Evolutionary conservation across 2,797 vertebrate genomes (phyloP).

Genomic region (Sitta carolinensis): DNA sequence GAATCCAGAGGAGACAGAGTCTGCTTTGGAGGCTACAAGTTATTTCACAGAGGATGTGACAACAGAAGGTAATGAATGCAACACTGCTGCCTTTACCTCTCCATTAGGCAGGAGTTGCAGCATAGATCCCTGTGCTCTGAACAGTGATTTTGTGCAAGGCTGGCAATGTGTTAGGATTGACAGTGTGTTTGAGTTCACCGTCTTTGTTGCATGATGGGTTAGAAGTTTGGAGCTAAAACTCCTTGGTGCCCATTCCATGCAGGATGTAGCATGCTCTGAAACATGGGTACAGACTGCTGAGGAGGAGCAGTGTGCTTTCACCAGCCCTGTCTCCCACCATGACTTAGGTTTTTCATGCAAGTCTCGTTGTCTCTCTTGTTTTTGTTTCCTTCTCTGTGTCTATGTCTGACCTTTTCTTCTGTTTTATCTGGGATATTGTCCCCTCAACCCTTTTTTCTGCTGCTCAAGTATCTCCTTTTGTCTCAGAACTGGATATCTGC

Average conservation of each 20-base stretch:
- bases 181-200: background rate
- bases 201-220: background rate
- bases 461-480: slow-evolving; percentile 86
- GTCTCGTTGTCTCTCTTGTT: slow-evolving; percentile 55
- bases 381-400: slow-evolving; percentile 59
- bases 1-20: slow-evolving; percentile 90
- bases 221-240: background rate
- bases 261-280: background rate
- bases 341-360: background rate
- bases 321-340: background rate
- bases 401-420: slow-evolving; percentile 41
- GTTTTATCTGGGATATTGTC: slow-evolving; percentile 51
- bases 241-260: background rate
- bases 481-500: slow-evolving; percentile 89
- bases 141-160: background rate
- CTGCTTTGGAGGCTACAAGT: slow-evolving; percentile 89
- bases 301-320: background rate
- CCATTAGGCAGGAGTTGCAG: background rate
- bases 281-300: background rate
- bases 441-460: slow-evolving; percentile 63
- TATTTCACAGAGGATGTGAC: slow-evolving; percentile 88
- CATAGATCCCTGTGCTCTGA: background rate
- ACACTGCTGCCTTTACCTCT: background rate
- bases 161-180: background rate
- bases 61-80: slow-evolving; percentile 78